Conservation (phyloP, 2,113 vertebrate species). For the Carassius carassius region DNA sequence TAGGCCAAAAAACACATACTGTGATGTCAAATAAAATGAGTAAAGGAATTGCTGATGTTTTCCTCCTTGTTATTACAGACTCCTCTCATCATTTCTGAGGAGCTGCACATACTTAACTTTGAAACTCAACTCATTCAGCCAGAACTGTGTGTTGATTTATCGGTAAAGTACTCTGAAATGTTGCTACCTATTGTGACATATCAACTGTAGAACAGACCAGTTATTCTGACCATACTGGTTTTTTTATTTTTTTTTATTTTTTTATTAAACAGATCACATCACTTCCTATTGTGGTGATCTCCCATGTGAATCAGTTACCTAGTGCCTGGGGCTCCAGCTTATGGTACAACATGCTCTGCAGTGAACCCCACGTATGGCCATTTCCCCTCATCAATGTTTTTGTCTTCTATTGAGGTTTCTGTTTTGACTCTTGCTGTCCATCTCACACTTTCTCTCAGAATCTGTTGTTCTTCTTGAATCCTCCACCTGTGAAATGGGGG, state of each 20-base stretch:
- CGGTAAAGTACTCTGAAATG: constrained; percentile 71
- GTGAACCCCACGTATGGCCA: constrained; percentile 79
- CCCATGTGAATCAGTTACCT: constrained; percentile 82
- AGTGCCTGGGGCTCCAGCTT: constrained; percentile 93
- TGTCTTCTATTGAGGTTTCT: not conserved
- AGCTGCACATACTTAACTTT: constrained; percentile 91
- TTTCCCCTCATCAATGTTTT: not conserved
- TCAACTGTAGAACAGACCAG: not conserved
- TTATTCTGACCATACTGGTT: not conserved
- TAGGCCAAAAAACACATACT: constrained; percentile 59
- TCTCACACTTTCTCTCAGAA: constrained; percentile 70
- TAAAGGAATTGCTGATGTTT: not conserved
- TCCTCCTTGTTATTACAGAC: constrained; percentile 66
- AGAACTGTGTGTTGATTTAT: constrained; percentile 79
- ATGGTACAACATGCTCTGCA: constrained; percentile 88
- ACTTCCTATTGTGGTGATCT: constrained; percentile 87
- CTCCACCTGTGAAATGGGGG: constrained; percentile 82
- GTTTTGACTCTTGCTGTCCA: not conserved
- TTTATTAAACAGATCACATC: constrained; percentile 70
- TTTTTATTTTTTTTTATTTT: not conserved
- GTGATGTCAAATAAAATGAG: not conserved
- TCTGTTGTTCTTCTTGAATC: constrained; percentile 84
- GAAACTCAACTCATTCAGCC: constrained; percentile 81
- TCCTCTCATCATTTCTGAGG: constrained; percentile 86
- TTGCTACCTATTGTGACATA: not conserved